Base-by-base conservation (phyloP, 2,797 vertebrate species). In the Zalophus californianus region DNA sequence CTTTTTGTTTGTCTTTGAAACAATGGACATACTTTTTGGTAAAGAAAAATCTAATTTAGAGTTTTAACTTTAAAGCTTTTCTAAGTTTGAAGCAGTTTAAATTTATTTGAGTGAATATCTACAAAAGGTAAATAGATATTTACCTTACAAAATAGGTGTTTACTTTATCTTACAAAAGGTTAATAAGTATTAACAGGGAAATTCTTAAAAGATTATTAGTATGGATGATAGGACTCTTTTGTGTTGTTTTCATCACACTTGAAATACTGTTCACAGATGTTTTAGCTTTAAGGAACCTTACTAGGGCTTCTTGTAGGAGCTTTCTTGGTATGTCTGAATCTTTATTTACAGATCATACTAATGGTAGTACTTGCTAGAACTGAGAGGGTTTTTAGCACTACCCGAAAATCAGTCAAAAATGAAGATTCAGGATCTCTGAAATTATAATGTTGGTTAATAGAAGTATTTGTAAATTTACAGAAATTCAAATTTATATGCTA, bases 1-100 rank as follows among this genome's bases (percentile, higher is more conserved):
- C 50, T 87, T 94, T 90, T 72, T 68, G 25, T 90, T 93, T 91
- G 50, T 77, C 60, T 95, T 92, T 95, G 88, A 92, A 95, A 91
- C 38, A 89, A 3, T 72, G 41, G 23, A 73, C 15, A 38, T 64
- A 96, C 32, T 10, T 96, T 94, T 96, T 94, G 77, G 56, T 94
- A 92, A 90, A 96, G 66, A 89, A 96, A 73, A 93, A 79, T 93
- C 29, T 5, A 79, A 32, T 15, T 86, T 92, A 90, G 54, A 11
- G 72, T 75, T 75, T 48, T 48, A 75, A 48, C 23, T 5, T 62
- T 72, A 92, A 84, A 77, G 15, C 35, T 95, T 87, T 95, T 68
- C 58, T 62, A 94, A 75, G 0, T 90, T 95, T 96, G 48, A 86
- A 90, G 35, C 90, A 62, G 11, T 90, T 92, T 80, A 91, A 84